Percentiles rank a stretch among this genome's conserved stretches.
These are phyloP conservation scores for Hypolimnas misippus DNA, from an alignment of 2,888 invertebrate species.

Conservation along the genomic window DNA sequence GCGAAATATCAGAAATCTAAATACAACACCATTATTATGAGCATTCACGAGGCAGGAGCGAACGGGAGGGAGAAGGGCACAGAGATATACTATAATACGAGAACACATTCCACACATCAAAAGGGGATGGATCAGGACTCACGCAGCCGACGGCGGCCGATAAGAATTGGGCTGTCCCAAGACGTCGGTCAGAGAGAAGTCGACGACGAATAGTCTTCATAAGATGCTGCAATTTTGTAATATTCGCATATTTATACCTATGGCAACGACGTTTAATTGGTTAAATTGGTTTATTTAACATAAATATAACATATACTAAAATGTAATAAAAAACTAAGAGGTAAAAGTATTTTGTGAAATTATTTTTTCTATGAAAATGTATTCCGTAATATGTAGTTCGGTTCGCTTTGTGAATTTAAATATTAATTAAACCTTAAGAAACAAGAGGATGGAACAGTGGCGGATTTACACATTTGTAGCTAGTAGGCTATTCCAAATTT, in stretches of 20 bases:
- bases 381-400: slow-evolving; percentile 23
- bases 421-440: slow-evolving; percentile 24
- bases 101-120: slow-evolving; percentile 80
- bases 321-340: neutral
- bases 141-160: slow-evolving; percentile 76
- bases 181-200: slow-evolving; percentile 86
- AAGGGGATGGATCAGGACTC: slow-evolving; percentile 75
- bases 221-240: slow-evolving; percentile 87
- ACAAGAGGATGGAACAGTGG: too few species aligned
- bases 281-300: slow-evolving; percentile 58
- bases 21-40: slow-evolving; percentile 64
- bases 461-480: too few species aligned
- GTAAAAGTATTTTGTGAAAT: neutral
- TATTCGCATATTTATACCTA: slow-evolving; percentile 83
- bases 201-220: slow-evolving; percentile 89
- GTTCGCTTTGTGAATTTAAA: slow-evolving; percentile 34
- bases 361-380: slow-evolving; percentile 18
- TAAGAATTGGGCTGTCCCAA: slow-evolving; percentile 77
- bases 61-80: slow-evolving; percentile 50
- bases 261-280: slow-evolving; percentile 77
- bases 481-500: too few species aligned
- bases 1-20: slow-evolving; percentile 50
- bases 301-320: slow-evolving; percentile 23
- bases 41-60: slow-evolving; percentile 58
- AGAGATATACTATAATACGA: slow-evolving; percentile 62